Percentiles rank a stretch among this genome's conserved stretches.
Conservation (phyloP, 2,888 invertebrate genomes). For the Drosophila macrospina region DNA sequence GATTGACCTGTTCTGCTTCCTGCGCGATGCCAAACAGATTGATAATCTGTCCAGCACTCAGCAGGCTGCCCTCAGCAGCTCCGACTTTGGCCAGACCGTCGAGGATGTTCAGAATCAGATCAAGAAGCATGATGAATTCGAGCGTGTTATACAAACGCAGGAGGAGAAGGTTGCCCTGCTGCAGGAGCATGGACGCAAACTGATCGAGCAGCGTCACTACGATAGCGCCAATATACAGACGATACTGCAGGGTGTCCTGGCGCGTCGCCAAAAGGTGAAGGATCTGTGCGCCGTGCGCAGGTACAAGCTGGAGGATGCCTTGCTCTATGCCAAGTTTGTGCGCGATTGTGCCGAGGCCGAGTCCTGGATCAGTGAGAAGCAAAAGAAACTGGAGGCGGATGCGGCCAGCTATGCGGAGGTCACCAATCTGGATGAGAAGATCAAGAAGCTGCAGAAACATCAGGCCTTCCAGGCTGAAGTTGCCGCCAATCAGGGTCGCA, state of each 20-base stretch:
- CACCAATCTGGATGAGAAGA: constrained; percentile 96
- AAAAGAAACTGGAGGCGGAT: constrained; percentile 93
- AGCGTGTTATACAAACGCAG: constrained; percentile 93
- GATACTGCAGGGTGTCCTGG: constrained; percentile 91
- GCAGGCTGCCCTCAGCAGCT: constrained; percentile 91
- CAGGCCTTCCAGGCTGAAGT: constrained; percentile 98
- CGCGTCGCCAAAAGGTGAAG: constrained; percentile 88
- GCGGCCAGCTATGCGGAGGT: constrained; percentile 89
- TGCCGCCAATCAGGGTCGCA: constrained; percentile 93
- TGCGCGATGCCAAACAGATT: constrained; percentile 96
- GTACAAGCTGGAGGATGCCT: constrained; percentile 90
- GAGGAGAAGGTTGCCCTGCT: constrained; percentile 94
- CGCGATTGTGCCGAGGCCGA: constrained; percentile 96
- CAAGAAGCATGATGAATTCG: constrained; percentile 97
- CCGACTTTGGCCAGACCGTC: constrained; percentile 91
- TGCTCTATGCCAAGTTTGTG: constrained; percentile 95
- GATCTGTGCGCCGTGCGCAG: constrained; percentile 89
- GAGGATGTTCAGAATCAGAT: constrained; percentile 96
- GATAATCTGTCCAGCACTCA: constrained; percentile 95
- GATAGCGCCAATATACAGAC: constrained; percentile 92
- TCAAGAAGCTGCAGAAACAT: constrained; percentile 96
- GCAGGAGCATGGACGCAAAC: constrained; percentile 93
- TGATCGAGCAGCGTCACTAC: constrained; percentile 96
- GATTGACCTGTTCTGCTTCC: constrained; percentile 96
- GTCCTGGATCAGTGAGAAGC: constrained; percentile 96